Evolutionary conservation across 2,113 vertebrate genomes (phyloP).

Genomic region (Odocoileus hemionus): DNA sequence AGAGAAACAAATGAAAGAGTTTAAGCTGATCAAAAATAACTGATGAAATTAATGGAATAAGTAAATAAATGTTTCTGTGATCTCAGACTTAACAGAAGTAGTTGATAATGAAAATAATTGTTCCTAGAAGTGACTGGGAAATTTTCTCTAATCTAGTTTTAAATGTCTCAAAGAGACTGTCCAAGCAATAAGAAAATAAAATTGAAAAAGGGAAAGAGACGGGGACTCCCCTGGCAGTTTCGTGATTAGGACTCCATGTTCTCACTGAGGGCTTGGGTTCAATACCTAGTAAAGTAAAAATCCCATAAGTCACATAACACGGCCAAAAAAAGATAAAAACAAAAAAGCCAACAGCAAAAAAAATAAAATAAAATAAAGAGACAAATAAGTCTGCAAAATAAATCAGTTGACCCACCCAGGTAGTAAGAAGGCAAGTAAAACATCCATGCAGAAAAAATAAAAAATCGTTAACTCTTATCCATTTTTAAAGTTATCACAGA

Average conservation of each 20-base stretch:
- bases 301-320: neutral
- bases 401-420: slow-evolving; percentile 22
- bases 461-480: neutral
- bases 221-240: neutral
- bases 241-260: neutral
- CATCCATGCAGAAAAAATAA: neutral
- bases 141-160: slow-evolving; percentile 18
- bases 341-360: neutral
- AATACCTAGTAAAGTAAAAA: neutral
- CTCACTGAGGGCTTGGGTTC: neutral
- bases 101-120: neutral
- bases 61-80: neutral
- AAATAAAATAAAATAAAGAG: neutral
- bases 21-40: neutral
- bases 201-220: neutral
- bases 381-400: slow-evolving; percentile 59
- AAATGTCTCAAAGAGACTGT: slow-evolving; percentile 25
- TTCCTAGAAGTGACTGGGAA: neutral
- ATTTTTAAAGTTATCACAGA: slow-evolving; percentile 42
- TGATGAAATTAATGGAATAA: neutral
- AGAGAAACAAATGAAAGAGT: neutral
- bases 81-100: neutral
- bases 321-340: neutral
- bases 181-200: neutral
- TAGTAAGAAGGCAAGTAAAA: slow-evolving; percentile 55